Conservation (phyloP, 1,140 invertebrate species). For the Drosophila parvula region DNA sequence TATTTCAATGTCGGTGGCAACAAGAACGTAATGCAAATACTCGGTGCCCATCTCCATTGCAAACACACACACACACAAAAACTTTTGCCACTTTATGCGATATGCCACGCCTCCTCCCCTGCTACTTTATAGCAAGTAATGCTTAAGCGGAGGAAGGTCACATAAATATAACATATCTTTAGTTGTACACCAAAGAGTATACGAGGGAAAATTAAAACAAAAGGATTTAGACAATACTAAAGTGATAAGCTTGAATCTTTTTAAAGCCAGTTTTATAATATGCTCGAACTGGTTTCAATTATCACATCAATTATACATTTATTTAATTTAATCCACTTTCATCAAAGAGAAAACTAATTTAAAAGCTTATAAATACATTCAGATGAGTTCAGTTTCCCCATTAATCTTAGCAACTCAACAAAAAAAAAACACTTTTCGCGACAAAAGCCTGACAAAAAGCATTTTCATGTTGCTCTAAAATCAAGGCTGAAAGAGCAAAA, state of each 20-base stretch:
- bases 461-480: slow-evolving; percentile 10
- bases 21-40: slow-evolving; percentile 68
- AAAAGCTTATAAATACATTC: not conserved
- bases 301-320: not conserved
- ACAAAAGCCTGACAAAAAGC: slow-evolving; percentile 4
- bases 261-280: not conserved
- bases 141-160: not conserved
- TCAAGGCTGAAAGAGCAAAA: not conserved
- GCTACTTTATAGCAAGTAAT: slow-evolving; percentile 19
- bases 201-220: not conserved
- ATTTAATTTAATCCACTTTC: not conserved
- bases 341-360: not conserved
- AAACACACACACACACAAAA: slow-evolving; percentile 12
- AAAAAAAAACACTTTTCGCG: not conserved
- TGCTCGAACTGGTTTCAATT: not conserved
- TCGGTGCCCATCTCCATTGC: slow-evolving; percentile 22
- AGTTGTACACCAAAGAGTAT: not conserved
- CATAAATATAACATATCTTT: slow-evolving; percentile 6
- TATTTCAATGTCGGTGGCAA: slow-evolving; percentile 56
- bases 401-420: not conserved
- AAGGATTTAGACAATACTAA: not conserved
- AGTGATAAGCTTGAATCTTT: not conserved
- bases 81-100: slow-evolving; percentile 33
- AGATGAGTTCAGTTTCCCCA: too few relatives aligned
- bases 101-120: slow-evolving; percentile 23